Conservation (phyloP, 2,113 vertebrate genomes). For the Nerophis lumbriciformis region DNA sequence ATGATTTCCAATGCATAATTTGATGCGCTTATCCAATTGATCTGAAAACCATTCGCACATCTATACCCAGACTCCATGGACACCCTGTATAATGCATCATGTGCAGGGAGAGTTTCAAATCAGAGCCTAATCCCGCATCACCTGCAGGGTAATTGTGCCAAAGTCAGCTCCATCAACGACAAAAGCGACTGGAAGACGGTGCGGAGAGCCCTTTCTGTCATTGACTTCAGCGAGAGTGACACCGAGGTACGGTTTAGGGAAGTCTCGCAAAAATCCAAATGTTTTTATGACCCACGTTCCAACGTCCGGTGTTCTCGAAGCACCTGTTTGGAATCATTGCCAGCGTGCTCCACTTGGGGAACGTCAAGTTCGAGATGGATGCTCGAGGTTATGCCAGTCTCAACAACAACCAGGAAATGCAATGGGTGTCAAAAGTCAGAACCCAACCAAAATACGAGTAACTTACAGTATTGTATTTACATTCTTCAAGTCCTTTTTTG, state of each 20-base stretch:
- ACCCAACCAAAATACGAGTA: background rate
- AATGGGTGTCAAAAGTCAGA: conserved; percentile 89
- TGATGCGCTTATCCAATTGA: no score
- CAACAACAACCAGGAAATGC: conserved; percentile 75
- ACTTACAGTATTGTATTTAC: no score
- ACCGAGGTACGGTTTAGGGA: conserved; percentile 71
- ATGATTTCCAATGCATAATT: no score
- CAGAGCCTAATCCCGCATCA: background rate
- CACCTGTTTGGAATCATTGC: conserved; percentile 87
- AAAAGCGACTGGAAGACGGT: conserved; percentile 86
- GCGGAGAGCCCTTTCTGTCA: conserved; percentile 80
- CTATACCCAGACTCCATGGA: no score
- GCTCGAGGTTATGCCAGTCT: conserved; percentile 78
- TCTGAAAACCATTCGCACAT: no score
- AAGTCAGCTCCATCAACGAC: conserved; percentile 86
- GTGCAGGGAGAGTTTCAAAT: background rate
- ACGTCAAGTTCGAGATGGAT: conserved; percentile 81
- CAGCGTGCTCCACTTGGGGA: conserved; percentile 91
- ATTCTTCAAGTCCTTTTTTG: background rate
- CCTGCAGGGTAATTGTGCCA: conserved; percentile 83
- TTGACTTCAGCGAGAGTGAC: conserved; percentile 81
- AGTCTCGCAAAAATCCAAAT: no score
- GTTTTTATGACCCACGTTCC: background rate
- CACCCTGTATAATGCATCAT: no score
- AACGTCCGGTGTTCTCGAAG: conserved; percentile 44